Conservation (phyloP, 2,888 invertebrate genomes). For the Hypercompe scribonia region DNA sequence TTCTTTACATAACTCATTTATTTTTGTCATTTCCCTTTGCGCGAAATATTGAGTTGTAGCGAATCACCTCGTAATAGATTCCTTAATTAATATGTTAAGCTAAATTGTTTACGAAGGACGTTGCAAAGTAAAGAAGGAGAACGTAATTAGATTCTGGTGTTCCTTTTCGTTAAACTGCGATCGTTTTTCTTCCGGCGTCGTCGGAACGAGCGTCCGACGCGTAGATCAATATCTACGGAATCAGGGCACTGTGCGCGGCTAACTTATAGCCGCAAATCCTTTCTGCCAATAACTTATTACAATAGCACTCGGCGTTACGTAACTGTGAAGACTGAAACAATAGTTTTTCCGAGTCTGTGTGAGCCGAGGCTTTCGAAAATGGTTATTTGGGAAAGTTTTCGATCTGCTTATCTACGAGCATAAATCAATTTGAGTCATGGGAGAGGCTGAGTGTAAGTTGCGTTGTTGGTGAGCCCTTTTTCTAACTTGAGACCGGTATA, state of each 20-base stretch:
- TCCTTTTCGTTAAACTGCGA: constrained; percentile 56
- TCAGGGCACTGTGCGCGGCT: constrained; percentile 75
- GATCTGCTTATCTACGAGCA: constrained; percentile 78
- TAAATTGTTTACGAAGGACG: constrained; percentile 44
- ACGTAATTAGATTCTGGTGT: constrained; percentile 58
- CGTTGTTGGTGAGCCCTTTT: constrained; percentile 78
- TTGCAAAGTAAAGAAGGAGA: constrained; percentile 34
- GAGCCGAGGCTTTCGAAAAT: constrained; percentile 53
- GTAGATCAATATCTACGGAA: constrained; percentile 80
- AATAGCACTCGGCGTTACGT: constrained; percentile 65
- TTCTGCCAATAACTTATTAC: constrained; percentile 75
- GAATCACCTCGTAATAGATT: constrained; percentile 17
- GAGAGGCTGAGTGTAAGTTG: constrained; percentile 68
- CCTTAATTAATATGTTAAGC: constrained; percentile 40
- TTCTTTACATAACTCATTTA: constrained; percentile 26
- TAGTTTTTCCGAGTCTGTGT: constrained; percentile 62
- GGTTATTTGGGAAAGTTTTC: constrained; percentile 66
- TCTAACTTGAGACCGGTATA: constrained; percentile 70
- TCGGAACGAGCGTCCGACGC: constrained; percentile 60
- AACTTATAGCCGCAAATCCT: constrained; percentile 76
- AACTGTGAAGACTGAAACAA: constrained; percentile 67
- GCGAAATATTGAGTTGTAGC: background rate
- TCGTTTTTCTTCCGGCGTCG: constrained; percentile 69
- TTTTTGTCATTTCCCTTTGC: constrained; percentile 23
- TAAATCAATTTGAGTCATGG: constrained; percentile 84